Percentiles rank a stretch among this genome's conserved stretches.
These are phyloP conservation scores for Acropora yongei DNA, from an alignment of 64 coral and sea anemone species.

Conservation along the genomic window DNA sequence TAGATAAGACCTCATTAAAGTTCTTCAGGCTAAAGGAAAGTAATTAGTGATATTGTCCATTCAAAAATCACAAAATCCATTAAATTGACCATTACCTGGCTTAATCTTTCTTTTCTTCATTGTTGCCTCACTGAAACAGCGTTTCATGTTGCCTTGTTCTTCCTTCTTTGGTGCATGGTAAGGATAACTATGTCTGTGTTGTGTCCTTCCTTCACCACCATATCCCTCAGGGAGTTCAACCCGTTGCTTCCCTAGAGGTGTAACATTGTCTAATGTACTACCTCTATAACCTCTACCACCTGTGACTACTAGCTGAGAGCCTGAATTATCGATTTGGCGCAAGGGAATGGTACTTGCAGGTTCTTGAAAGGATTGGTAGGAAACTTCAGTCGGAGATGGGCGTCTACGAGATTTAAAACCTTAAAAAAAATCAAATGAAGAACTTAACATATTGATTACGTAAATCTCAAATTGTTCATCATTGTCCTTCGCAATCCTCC, in stretches of 20 bases:
- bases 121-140: background rate
- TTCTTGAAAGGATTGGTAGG: background rate
- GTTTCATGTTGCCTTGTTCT: background rate
- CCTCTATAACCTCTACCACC: background rate
- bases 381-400: slow-evolving; percentile 1
- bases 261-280: background rate
- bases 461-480: too few relatives aligned
- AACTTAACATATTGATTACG: background rate
- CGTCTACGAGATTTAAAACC: background rate
- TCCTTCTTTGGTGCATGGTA: background rate
- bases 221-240: background rate
- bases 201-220: background rate
- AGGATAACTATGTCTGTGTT: background rate
- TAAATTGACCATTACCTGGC: background rate
- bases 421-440: background rate
- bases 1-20: too few relatives aligned
- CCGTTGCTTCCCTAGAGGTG: background rate
- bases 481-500: too few relatives aligned
- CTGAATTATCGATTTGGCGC: background rate
- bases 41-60: background rate
- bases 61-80: background rate
- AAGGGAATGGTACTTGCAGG: background rate
- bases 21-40: background rate
- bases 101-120: slow-evolving; percentile 4
- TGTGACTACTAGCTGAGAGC: background rate